phyloP scores from a whole-genome alignment of 2,113 vertebrate species.

The Seriola quinqueradiata region DNA sequence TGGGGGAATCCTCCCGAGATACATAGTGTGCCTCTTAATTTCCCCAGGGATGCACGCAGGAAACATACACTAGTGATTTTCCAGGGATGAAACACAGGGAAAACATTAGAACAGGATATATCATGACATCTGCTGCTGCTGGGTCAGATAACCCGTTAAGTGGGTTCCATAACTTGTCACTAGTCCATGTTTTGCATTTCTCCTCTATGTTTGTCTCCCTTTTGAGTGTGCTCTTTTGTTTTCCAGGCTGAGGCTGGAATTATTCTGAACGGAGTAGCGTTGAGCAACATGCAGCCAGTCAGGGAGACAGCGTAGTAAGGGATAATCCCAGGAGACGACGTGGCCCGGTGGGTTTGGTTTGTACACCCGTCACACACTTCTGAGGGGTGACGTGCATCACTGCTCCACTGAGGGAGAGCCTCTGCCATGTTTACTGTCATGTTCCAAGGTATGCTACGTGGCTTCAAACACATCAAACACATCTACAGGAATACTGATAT shows the following conservation, averaged over 20 bases:
- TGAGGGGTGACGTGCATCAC: conserved; percentile 81
- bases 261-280: conserved; percentile 55
- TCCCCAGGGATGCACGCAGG: conserved; percentile 84
- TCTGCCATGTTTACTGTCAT: conserved; percentile 86
- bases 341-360: conserved; percentile 82
- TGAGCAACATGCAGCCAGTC: conserved; percentile 71
- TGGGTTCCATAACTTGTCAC: conserved; percentile 77
- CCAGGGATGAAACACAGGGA: conserved; percentile 81
- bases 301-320: conserved; percentile 60
- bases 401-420: conserved; percentile 82
- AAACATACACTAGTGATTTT: conserved; percentile 86
- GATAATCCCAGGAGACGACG: conserved; percentile 67
- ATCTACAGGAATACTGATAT: conserved; percentile 85
- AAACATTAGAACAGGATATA: conserved; percentile 78
- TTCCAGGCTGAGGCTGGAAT: conserved; percentile 49
- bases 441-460: conserved; percentile 83
- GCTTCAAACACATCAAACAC: conserved; percentile 85
- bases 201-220: conserved; percentile 56
- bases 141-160: conserved; percentile 79
- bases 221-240: conserved; percentile 70
- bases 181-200: conserved; percentile 60
- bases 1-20: conserved; percentile 82
- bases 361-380: conserved; percentile 82
- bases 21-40: conserved; percentile 87
- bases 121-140: conserved; percentile 71